Conservation (phyloP, 23 tunicate genomes). For the Phallusia fumigata region DNA sequence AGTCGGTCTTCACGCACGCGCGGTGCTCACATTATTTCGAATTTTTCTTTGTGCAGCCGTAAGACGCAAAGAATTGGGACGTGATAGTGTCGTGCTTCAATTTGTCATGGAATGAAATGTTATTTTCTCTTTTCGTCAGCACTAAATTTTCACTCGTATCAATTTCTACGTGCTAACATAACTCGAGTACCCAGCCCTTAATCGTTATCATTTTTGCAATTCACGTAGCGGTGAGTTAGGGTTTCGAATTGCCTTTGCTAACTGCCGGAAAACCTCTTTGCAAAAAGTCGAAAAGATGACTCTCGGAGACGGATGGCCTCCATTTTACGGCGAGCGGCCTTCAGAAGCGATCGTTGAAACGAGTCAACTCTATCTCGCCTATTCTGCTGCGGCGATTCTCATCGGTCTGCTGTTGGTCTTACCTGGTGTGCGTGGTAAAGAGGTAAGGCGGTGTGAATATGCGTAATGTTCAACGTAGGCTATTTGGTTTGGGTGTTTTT, state of each 20-base stretch:
- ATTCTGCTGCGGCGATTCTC: slow-evolving; percentile 41
- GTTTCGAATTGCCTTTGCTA: background rate
- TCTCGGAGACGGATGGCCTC: slow-evolving; percentile 90
- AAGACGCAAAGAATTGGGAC: no score
- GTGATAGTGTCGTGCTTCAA: no score
- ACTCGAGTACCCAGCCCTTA: background rate
- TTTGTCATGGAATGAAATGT: no score
- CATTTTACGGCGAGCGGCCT: slow-evolving; percentile 68
- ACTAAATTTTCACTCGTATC: background rate
- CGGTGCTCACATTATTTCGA: no score
- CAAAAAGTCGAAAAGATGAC: slow-evolving; percentile 32
- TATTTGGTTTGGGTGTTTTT: no score
- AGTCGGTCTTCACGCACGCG: no score
- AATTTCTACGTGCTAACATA: background rate
- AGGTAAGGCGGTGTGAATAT: slow-evolving; percentile 34
- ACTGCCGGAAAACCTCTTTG: background rate
- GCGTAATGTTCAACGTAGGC: no score
- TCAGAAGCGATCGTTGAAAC: slow-evolving; percentile 35
- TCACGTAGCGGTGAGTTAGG: no score
- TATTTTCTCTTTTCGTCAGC: no score
- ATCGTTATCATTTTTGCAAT: no score
- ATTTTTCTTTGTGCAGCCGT: no score
- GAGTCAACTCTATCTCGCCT: slow-evolving; percentile 48
- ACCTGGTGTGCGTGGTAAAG: slow-evolving; percentile 72
- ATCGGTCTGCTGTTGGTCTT: slow-evolving; percentile 55